A percentile compares a stretch with the other conserved stretches of the same genome.
Evolutionary conservation across 2,797 vertebrate genomes (phyloP).

Genomic region (Echeneis naucrates): DNA sequence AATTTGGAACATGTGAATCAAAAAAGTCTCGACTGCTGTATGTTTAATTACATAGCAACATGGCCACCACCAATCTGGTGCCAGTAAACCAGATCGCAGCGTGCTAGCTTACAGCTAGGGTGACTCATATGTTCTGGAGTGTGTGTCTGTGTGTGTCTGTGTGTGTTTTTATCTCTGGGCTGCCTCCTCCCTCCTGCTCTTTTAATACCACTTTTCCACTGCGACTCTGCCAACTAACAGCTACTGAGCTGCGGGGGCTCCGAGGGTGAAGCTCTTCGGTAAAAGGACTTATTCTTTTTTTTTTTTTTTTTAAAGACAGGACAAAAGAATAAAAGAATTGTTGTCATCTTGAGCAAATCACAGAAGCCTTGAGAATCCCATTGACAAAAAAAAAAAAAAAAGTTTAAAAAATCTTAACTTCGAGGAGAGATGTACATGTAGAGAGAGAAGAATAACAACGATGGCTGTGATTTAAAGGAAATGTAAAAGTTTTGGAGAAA

Average conservation of each 20-base stretch:
- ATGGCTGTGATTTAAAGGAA: not conserved
- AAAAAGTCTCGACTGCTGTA: slow-evolving; percentile 39
- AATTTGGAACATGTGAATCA: slow-evolving; percentile 64
- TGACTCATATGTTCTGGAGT: slow-evolving; percentile 77
- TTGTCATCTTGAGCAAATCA: no score
- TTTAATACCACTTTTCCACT: slow-evolving; percentile 70
- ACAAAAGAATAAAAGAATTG: not conserved
- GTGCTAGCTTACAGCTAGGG: slow-evolving; percentile 38
- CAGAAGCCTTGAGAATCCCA: not conserved
- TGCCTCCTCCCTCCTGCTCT: slow-evolving; percentile 60
- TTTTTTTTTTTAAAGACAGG: slow-evolving; percentile 9
- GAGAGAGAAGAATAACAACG: not conserved
- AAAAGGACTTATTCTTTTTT: no score
- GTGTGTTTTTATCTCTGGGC: slow-evolving; percentile 57
- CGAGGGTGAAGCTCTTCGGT: not conserved
- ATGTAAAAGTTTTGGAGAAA: not conserved
- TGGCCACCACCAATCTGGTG: slow-evolving; percentile 39
- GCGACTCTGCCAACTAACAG: slow-evolving; percentile 60
- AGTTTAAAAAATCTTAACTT: not conserved
- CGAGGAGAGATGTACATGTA: not conserved
- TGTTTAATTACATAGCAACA: slow-evolving; percentile 79
- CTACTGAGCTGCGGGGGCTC: slow-evolving; percentile 19
- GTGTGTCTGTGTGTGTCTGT: slow-evolving; percentile 43
- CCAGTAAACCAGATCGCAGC: slow-evolving; percentile 46
- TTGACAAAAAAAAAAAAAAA: not conserved